phyloP scores from a whole-genome alignment of 2,888 invertebrate species.

The Gerris lacustris region DNA sequence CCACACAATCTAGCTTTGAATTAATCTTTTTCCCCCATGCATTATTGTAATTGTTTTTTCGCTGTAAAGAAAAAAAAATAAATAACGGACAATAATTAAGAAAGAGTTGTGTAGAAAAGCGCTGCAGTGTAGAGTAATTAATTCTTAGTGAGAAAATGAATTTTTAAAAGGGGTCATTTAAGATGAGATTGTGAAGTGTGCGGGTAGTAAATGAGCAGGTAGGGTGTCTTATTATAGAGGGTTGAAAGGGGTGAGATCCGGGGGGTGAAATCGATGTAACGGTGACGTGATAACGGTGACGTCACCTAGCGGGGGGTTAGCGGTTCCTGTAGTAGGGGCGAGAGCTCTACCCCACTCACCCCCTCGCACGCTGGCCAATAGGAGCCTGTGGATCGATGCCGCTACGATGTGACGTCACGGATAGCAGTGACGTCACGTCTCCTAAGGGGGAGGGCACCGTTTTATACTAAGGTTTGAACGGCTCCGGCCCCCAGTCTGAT shows the following conservation, averaged over 20 bases:
- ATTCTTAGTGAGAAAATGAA: too few species aligned
- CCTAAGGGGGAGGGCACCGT: neutral
- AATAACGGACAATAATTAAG: too few species aligned
- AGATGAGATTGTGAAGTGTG: too few species aligned
- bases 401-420: neutral
- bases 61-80: too few species aligned
- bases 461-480: constrained; percentile 1
- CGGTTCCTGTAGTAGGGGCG: constrained; percentile 17
- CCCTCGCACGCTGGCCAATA: neutral
- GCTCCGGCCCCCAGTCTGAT: neutral
- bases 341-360: neutral
- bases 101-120: too few species aligned
- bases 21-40: too few species aligned
- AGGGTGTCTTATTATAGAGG: neutral
- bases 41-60: too few species aligned
- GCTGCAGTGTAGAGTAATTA: too few species aligned
- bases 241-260: constrained; percentile 17
- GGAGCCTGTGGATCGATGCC: neutral
- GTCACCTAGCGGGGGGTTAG: constrained; percentile 19
- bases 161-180: neutral
- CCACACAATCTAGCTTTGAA: too few species aligned
- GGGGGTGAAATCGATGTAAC: constrained; percentile 12
- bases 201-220: too few species aligned
- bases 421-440: neutral
- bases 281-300: constrained; percentile 18